Conservation (phyloP, 2,113 vertebrate species). For the Phrynocephalus versicolor region DNA sequence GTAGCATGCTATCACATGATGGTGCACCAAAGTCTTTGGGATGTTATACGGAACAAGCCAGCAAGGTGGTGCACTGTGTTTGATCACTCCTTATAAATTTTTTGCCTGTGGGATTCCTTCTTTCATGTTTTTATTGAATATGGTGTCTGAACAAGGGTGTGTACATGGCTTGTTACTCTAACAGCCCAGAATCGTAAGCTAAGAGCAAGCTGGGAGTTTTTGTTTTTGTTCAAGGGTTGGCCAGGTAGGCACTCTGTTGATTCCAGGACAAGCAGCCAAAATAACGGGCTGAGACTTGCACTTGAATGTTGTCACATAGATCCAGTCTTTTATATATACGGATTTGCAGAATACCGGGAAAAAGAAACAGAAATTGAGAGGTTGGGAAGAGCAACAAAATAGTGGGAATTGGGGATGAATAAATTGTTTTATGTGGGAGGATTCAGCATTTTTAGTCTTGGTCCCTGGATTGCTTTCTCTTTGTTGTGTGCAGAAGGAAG, state of each 20-base stretch:
- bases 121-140: no score
- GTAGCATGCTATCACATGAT: not conserved
- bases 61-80: not conserved
- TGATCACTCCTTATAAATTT: not conserved
- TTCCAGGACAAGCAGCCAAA: not conserved
- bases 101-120: not conserved
- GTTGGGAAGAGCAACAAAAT: not conserved
- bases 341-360: not conserved
- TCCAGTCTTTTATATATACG: not conserved
- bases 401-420: not conserved
- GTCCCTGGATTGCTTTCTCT: not conserved
- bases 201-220: not conserved
- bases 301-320: not conserved
- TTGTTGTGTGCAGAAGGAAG: slow-evolving; percentile 82
- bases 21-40: no score
- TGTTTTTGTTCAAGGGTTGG: not conserved
- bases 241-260: not conserved
- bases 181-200: not conserved
- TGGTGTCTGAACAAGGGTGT: not conserved
- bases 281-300: not conserved
- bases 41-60: not conserved
- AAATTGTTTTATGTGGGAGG: not conserved
- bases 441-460: not conserved
- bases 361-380: not conserved
- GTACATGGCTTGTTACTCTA: not conserved